phyloP scores from a whole-genome alignment of 2,113 vertebrate species.

The Melanostigma gelatinosum region DNA sequence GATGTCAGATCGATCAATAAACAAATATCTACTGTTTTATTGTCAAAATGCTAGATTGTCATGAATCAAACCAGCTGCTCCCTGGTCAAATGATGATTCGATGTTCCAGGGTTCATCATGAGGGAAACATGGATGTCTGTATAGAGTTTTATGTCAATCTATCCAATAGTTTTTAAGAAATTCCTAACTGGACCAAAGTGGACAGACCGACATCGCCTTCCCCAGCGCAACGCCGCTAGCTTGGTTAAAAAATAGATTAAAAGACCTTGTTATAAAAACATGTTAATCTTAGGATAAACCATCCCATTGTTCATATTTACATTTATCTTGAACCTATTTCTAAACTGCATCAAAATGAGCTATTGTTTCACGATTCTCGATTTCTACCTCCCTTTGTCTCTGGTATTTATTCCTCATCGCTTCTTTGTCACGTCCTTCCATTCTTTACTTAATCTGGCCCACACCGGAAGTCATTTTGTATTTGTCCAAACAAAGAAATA shows the following conservation, averaged over 20 bases:
- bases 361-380: not conserved
- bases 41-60: not conserved
- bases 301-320: not conserved
- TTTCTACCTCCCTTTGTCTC: not conserved
- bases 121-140: not conserved
- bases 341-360: not conserved
- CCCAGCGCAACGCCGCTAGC: not conserved
- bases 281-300: not conserved
- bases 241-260: not conserved
- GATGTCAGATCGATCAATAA: not conserved
- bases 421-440: constrained; percentile 17
- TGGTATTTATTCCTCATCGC: constrained; percentile 11
- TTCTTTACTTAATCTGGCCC: constrained; percentile 52
- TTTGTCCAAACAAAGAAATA: constrained; percentile 68
- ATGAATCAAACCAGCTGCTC: not conserved
- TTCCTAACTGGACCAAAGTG: not conserved
- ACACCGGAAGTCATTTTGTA: constrained; percentile 63
- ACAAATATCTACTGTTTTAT: not conserved
- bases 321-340: not conserved
- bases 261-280: not conserved
- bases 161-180: not conserved
- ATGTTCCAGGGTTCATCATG: not conserved
- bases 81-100: not conserved
- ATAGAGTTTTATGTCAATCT: not conserved
- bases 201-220: not conserved